Evolutionary conservation across 2,888 invertebrate species (phyloP).

Genomic region (Drosophila affinis): DNA sequence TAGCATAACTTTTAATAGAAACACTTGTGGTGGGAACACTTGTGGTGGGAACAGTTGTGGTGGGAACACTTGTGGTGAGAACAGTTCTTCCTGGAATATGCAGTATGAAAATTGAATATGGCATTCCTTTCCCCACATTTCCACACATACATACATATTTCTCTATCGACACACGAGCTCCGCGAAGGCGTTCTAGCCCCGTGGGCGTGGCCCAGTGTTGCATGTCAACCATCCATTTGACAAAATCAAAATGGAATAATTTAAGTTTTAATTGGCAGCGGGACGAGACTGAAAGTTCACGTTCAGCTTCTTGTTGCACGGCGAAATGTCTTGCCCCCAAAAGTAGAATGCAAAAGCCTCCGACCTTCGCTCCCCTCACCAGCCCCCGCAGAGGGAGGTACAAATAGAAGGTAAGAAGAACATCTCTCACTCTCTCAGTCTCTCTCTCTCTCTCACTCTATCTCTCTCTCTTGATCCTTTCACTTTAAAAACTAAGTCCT

Average conservation of each 20-base stretch:
- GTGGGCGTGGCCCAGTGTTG: slow-evolving; percentile 44
- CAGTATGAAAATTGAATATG: not conserved
- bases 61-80: no score
- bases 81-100: no score
- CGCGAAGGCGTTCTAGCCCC: not conserved
- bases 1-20: no score
- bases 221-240: slow-evolving; percentile 66
- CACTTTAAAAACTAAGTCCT: slow-evolving; percentile 33
- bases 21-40: no score
- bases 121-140: not conserved
- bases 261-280: slow-evolving; percentile 72
- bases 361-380: no score
- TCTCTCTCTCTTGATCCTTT: slow-evolving; percentile 19
- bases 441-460: not conserved
- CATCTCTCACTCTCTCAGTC: not conserved
- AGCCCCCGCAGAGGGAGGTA: not conserved
- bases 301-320: slow-evolving; percentile 52
- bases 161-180: not conserved
- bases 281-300: slow-evolving; percentile 54
- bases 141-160: not conserved
- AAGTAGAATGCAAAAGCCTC: slow-evolving; percentile 5
- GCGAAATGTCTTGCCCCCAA: slow-evolving; percentile 19
- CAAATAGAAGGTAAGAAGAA: not conserved
- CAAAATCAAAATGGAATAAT: slow-evolving; percentile 74
- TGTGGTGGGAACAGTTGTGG: no score